Conservation (phyloP, 2,888 invertebrate genomes). For the Orthonevra nobilis region DNA sequence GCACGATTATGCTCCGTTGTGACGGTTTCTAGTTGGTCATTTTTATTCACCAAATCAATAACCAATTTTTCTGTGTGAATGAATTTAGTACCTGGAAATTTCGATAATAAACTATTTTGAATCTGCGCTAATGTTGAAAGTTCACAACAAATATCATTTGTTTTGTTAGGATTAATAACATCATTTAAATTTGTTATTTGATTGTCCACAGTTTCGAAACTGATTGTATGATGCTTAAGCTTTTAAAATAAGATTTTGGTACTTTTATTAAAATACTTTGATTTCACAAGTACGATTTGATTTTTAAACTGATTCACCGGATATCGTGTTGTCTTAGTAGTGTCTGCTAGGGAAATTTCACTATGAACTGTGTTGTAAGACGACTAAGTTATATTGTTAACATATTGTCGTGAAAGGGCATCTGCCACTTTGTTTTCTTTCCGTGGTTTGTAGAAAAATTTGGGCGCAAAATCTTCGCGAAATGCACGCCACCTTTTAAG, state of each 20-base stretch:
- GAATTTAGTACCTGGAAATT: too few relatives aligned
- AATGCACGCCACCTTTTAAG: conserved; percentile 48
- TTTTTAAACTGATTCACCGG: conserved; percentile 49
- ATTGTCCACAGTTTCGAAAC: neutral
- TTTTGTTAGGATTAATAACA: conserved; percentile 23
- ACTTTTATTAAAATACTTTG: conserved; percentile 18
- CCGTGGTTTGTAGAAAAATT: conserved; percentile 48
- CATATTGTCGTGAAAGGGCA: conserved; percentile 44
- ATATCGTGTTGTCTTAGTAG: conserved; percentile 18
- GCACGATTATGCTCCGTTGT: too few relatives aligned
- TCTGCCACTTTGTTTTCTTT: conserved; percentile 51
- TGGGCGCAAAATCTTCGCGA: conserved; percentile 54
- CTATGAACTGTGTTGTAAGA: conserved; percentile 12
- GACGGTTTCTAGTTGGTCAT: too few relatives aligned
- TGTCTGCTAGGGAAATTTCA: conserved; percentile 28
- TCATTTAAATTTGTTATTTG: neutral
- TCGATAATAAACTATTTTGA: too few relatives aligned
- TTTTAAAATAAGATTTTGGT: conserved; percentile 19
- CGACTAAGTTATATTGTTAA: conserved; percentile 22
- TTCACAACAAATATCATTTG: conserved; percentile 20
- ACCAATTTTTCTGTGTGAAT: too few relatives aligned
- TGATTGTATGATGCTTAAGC: conserved; percentile 1
- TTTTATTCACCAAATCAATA: too few relatives aligned
- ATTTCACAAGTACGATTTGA: conserved; percentile 34
- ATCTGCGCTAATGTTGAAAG: too few relatives aligned